Conservation (phyloP, 37 sponge, comb jelly and placozoan genomes). For the Beroe forskalii region DNA sequence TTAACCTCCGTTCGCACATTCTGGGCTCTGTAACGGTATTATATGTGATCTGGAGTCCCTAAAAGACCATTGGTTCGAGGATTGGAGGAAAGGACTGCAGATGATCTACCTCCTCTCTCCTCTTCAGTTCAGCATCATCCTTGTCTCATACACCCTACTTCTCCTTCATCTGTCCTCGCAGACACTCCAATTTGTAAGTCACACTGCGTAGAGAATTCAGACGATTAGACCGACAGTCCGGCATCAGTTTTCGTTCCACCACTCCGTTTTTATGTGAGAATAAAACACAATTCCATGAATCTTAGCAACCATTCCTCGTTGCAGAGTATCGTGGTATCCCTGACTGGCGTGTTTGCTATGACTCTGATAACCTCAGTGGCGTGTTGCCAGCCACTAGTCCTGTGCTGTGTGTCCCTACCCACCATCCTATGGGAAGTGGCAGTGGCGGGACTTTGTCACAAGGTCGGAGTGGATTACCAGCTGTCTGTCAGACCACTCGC, state of each 20-base stretch:
- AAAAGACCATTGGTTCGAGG: not conserved
- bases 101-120: not conserved
- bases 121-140: not conserved
- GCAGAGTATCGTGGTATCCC: no score
- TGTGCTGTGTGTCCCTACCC: not conserved
- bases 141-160: not conserved
- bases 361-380: not conserved
- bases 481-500: not conserved
- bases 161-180: not conserved
- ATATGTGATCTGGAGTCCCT: not conserved
- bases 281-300: no score
- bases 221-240: no score
- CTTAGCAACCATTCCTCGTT: no score
- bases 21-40: no score
- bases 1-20: no score
- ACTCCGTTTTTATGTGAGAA: no score
- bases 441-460: not conserved
- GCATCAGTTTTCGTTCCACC: no score
- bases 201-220: no score
- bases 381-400: not conserved
- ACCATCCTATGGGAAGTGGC: not conserved
- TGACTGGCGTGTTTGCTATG: not conserved
- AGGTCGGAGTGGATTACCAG: not conserved
- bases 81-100: not conserved
- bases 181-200: not conserved